A percentile compares a stretch with the other conserved stretches of the same genome.
These are phyloP conservation scores for Globodera ellingtonae DNA, from an alignment of 1,140 invertebrate genomes.

Conservation along the genomic window DNA sequence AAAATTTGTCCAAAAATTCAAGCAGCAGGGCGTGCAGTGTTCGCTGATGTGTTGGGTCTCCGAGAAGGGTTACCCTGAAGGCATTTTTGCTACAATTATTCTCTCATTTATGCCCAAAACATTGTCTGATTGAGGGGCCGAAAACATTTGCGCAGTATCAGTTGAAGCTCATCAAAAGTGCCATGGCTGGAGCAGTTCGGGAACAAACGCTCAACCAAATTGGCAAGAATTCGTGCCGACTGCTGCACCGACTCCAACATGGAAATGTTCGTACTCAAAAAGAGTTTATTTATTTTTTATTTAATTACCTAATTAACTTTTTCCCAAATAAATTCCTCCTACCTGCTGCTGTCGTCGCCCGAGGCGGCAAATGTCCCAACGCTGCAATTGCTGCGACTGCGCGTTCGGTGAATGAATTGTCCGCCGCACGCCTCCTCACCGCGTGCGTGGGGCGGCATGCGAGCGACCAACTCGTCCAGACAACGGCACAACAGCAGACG, in stretches of 20 bases:
- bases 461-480: slow-evolving; percentile 74
- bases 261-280: slow-evolving; percentile 1
- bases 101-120: not conserved
- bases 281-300: not conserved
- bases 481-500: slow-evolving; percentile 77
- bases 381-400: slow-evolving; percentile 11
- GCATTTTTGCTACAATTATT: not conserved
- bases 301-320: not conserved
- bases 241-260: slow-evolving; percentile 24
- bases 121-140: slow-evolving; percentile 44
- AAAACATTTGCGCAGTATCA: slow-evolving; percentile 28
- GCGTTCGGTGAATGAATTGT: slow-evolving; percentile 43
- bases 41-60: slow-evolving; percentile 69
- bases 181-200: slow-evolving; percentile 13
- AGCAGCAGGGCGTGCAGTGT: slow-evolving; percentile 76
- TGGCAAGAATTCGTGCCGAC: slow-evolving; percentile 80
- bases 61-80: slow-evolving; percentile 31
- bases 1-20: slow-evolving; percentile 85
- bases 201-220: slow-evolving; percentile 83
- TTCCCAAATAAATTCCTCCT: too few species aligned
- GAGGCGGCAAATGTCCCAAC: not conserved
- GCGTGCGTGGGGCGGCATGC: slow-evolving; percentile 71
- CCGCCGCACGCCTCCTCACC: not conserved
- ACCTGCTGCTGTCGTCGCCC: not conserved
- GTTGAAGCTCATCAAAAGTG: slow-evolving; percentile 29